Percentiles rank a stretch among this genome's conserved stretches.
phyloP scores from a whole-genome alignment of 2,888 invertebrate species.

The Ariolimax columbianus region DNA sequence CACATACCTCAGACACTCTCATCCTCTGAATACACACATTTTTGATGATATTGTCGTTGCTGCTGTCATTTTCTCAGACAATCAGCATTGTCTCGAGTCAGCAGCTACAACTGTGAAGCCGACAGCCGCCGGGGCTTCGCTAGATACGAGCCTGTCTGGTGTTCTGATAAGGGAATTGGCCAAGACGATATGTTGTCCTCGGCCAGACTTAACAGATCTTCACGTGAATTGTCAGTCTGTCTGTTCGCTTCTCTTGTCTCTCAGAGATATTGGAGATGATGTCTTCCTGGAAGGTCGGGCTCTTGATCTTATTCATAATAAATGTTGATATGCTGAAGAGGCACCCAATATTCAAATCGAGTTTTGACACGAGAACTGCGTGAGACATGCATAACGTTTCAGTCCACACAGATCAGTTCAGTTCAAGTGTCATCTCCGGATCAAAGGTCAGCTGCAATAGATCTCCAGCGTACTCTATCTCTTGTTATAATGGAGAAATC shows the following conservation, averaged over 20 bases:
- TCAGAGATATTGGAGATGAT: background rate
- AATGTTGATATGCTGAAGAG: too few species aligned
- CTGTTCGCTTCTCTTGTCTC: background rate
- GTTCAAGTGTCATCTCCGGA: too few species aligned
- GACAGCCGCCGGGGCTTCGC: background rate
- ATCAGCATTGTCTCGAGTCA: background rate
- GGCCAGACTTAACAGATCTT: background rate
- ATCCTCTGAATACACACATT: background rate
- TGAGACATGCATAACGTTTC: too few species aligned
- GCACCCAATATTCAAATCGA: too few species aligned
- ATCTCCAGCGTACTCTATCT: too few species aligned
- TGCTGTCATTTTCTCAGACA: background rate
- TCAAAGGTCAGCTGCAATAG: too few species aligned
- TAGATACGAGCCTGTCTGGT: background rate
- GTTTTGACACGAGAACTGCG: too few species aligned
- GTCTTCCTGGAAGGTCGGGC: too few species aligned
- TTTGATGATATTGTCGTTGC: background rate
- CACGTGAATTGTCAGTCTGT: background rate
- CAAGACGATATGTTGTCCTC: background rate
- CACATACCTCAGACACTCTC: background rate
- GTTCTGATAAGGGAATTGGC: background rate
- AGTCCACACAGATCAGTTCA: too few species aligned
- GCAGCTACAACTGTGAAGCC: background rate
- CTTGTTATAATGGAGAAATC: too few species aligned
- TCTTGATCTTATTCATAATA: too few species aligned